These are phyloP conservation scores for Entomobrya multifasciata DNA, from an alignment of 2,888 invertebrate species.

Conservation along the genomic window DNA sequence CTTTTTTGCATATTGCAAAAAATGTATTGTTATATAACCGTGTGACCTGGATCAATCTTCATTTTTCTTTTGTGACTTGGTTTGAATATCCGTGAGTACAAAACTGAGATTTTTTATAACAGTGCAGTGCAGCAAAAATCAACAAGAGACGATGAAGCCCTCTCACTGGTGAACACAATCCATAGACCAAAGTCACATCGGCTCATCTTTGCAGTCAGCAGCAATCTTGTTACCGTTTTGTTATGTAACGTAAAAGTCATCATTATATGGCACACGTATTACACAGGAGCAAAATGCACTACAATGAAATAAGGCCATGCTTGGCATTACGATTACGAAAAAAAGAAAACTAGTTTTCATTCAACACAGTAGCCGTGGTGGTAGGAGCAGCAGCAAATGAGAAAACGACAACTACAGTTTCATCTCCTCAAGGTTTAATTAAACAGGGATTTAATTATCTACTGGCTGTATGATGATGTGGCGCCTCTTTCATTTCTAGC, in stretches of 20 bases:
- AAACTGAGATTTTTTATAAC: not conserved
- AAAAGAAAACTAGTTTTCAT: conserved; percentile 15
- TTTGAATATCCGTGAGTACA: not conserved
- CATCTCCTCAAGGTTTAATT: conserved; percentile 73
- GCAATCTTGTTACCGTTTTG: conserved; percentile 12
- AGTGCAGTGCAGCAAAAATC: conserved; percentile 21
- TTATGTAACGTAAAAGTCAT: not conserved
- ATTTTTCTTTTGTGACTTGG: not conserved
- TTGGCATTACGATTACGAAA: not conserved
- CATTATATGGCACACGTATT: not conserved
- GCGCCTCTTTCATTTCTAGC: not conserved
- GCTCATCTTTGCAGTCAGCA: not conserved
- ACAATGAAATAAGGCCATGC: not conserved
- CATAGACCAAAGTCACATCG: not conserved
- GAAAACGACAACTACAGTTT: conserved; percentile 49
- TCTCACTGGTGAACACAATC: not conserved
- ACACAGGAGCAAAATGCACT: conserved; percentile 1
- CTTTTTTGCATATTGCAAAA: conserved; percentile 19
- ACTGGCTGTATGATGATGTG: conserved; percentile 18
- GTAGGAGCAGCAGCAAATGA: no score
- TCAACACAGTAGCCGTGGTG: not conserved
- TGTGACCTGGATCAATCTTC: conserved; percentile 41
- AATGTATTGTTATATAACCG: not conserved
- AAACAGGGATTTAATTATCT: conserved; percentile 75
- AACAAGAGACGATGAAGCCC: not conserved